These are phyloP conservation scores for Hexactinellida sp. DNA, from an alignment of 37 sponge, comb jelly and placozoan species.

Conservation along the genomic window DNA sequence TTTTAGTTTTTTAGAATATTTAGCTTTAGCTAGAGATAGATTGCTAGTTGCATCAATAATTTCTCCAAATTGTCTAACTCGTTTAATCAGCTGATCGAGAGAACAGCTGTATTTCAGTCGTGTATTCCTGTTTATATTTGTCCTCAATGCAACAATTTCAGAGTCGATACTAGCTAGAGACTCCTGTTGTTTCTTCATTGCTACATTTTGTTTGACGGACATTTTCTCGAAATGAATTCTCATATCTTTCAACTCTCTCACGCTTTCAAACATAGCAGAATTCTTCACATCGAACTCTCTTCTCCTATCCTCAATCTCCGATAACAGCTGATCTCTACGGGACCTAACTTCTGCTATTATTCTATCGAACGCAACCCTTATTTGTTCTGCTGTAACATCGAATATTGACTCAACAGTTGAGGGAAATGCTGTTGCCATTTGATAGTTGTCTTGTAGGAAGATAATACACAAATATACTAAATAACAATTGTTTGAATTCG, in stretches of 20 bases:
- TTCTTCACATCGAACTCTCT: not conserved
- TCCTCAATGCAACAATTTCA: not conserved
- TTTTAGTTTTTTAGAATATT: not conserved
- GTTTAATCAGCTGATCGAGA: not conserved
- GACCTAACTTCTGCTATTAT: not conserved
- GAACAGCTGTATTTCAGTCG: not conserved
- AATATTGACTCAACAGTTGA: not conserved
- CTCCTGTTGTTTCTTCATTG: not conserved
- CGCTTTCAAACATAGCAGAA: not conserved
- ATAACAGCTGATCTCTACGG: not conserved
- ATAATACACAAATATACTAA: no score
- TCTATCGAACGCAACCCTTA: not conserved
- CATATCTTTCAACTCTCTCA: not conserved
- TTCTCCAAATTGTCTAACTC: not conserved
- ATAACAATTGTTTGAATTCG: no score
- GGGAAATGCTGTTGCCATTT: not conserved
- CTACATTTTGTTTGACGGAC: not conserved
- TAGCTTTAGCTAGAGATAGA: not conserved
- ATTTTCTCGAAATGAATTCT: not conserved
- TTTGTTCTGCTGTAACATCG: not conserved
- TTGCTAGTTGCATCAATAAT: not conserved
- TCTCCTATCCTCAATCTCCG: not conserved
- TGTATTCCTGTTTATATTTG: not conserved
- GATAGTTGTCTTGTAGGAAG: no score
- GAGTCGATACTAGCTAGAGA: not conserved